phyloP scores from a whole-genome alignment of 2,888 invertebrate species.

The Chrysolina haemoptera region DNA sequence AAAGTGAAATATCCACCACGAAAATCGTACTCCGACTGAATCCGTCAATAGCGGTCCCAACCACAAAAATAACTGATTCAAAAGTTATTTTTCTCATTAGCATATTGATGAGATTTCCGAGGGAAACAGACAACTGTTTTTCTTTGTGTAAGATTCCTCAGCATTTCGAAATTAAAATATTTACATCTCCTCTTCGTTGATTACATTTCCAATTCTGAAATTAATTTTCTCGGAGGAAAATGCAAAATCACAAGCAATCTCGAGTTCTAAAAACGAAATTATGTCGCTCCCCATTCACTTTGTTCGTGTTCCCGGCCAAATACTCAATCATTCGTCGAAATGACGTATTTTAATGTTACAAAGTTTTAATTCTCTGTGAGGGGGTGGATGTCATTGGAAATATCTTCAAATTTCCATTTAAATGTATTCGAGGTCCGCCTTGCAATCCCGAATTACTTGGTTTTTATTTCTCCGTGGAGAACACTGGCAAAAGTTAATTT shows the following conservation, averaged over 20 bases:
- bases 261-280: constrained; percentile 66
- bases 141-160: constrained; percentile 50
- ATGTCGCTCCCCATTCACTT: constrained; percentile 65
- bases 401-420: constrained; percentile 69
- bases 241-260: constrained; percentile 68
- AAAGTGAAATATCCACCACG: neutral
- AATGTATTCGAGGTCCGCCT: constrained; percentile 65
- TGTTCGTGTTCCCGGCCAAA: constrained; percentile 64
- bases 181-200: constrained; percentile 67
- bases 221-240: constrained; percentile 67
- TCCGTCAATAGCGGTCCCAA: neutral
- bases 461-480: constrained; percentile 70
- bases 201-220: constrained; percentile 68
- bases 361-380: constrained; percentile 67
- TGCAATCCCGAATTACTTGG: constrained; percentile 65
- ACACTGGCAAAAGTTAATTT: constrained; percentile 71
- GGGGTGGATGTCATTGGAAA: constrained; percentile 65
- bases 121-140: constrained; percentile 43
- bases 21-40: neutral
- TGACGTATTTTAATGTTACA: constrained; percentile 69
- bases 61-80: constrained; percentile 47
- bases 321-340: constrained; percentile 70
- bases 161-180: constrained; percentile 65
- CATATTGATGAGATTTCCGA: constrained; percentile 59
- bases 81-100: constrained; percentile 58